phyloP scores from a whole-genome alignment of 2,113 vertebrate species.

The Platysteira castanea region DNA sequence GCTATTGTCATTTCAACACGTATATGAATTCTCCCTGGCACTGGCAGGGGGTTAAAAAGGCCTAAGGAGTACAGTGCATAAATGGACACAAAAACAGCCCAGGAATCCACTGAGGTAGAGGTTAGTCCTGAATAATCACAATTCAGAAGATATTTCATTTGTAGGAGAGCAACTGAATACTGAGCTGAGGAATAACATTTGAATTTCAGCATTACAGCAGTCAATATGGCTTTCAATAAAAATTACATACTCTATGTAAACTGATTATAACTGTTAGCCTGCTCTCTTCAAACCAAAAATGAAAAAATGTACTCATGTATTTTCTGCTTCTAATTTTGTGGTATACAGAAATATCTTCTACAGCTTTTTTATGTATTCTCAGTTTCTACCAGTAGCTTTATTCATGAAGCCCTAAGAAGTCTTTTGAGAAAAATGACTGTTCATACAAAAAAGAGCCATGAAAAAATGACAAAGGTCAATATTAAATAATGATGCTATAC shows the following conservation, averaged over 20 bases:
- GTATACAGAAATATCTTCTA: not conserved
- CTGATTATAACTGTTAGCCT: not conserved
- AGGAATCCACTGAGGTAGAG: not conserved
- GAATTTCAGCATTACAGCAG: not conserved
- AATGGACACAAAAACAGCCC: not conserved
- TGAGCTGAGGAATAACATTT: not conserved
- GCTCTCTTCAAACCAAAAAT: not conserved
- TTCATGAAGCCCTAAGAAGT: not conserved
- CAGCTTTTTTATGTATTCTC: not conserved
- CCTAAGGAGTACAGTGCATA: not conserved
- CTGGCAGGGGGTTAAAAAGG: not conserved
- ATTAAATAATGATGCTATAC: not conserved
- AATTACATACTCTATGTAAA: not conserved
- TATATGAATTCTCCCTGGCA: not conserved
- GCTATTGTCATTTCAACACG: accelerated
- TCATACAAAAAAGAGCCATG: not conserved
- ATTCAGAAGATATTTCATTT: not conserved
- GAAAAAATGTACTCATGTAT: not conserved
- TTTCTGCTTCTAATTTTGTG: not conserved
- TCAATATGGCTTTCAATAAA: not conserved
- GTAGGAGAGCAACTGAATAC: not conserved
- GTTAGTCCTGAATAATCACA: not conserved
- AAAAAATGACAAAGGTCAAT: not conserved
- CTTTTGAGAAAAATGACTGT: not conserved
- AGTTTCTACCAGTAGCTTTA: not conserved